Conservation (phyloP, 2,888 invertebrate genomes). For the Ennomos erosarius region DNA sequence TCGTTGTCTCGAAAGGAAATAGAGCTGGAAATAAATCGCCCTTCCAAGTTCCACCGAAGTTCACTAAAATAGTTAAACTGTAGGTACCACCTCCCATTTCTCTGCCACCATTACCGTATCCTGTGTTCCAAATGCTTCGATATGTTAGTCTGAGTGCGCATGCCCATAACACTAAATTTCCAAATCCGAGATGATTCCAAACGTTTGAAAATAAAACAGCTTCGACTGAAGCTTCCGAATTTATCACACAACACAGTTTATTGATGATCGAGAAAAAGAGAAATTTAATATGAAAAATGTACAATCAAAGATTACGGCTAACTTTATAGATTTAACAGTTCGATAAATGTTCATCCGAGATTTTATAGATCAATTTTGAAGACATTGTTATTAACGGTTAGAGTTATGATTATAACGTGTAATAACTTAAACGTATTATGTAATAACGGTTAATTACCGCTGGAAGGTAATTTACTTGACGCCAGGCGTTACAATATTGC, state of each 20-base stretch:
- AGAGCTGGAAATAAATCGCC: constrained; percentile 81
- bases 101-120: constrained; percentile 80
- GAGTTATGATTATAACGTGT: constrained; percentile 40
- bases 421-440: constrained; percentile 50
- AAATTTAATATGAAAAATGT: constrained; percentile 24
- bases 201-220: constrained; percentile 29
- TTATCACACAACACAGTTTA: constrained; percentile 20
- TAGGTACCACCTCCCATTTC: constrained; percentile 69
- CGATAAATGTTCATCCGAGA: constrained; percentile 23
- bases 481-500: constrained; percentile 74
- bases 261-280: constrained; percentile 23
- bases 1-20: constrained; percentile 73
- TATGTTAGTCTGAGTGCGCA: constrained; percentile 60
- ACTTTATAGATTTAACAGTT: constrained; percentile 20
- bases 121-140: constrained; percentile 61
- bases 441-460: constrained; percentile 70
- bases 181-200: constrained; percentile 30
- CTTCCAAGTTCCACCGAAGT: constrained; percentile 76
- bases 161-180: constrained; percentile 56
- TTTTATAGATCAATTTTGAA: constrained; percentile 41
- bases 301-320: constrained; percentile 24
- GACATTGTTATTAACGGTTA: constrained; percentile 38
- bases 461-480: constrained; percentile 75
- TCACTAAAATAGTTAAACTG: constrained; percentile 79
- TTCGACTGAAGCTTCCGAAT: constrained; percentile 26